These are phyloP conservation scores for Hirudo medicinalis DNA, from an alignment of 1,140 invertebrate genomes.

Conservation along the genomic window DNA sequence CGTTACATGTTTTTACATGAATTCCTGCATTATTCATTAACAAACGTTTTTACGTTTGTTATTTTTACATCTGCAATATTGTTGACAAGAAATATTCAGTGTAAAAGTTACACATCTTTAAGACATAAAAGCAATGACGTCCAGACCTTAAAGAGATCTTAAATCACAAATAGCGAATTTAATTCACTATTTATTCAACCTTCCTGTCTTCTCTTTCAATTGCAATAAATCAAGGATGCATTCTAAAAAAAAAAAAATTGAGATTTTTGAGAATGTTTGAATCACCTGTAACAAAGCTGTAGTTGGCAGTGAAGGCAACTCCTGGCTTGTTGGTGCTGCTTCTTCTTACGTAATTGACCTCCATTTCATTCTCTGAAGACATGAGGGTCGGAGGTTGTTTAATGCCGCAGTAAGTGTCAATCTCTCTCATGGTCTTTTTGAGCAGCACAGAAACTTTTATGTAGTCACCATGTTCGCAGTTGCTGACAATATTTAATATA, in stretches of 20 bases:
- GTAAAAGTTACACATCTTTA: too few relatives aligned
- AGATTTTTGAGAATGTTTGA: conserved; percentile 25
- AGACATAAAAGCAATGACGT: too few relatives aligned
- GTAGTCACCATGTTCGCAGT: conserved; percentile 62
- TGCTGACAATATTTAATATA: conserved; percentile 37
- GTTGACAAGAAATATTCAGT: too few relatives aligned
- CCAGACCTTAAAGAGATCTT: too few relatives aligned
- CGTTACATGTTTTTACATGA: too few relatives aligned
- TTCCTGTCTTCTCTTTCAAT: too few relatives aligned
- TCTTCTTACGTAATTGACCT: conserved; percentile 64
- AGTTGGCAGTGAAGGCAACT: conserved; percentile 69
- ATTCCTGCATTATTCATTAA: too few relatives aligned
- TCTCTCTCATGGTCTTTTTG: conserved; percentile 61
- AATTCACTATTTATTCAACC: too few relatives aligned
- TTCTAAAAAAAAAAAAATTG: background rate
- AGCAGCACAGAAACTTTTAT: conserved; percentile 62
- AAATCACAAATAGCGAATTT: too few relatives aligned
- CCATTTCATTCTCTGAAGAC: conserved; percentile 69
- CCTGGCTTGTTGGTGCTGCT: conserved; percentile 52
- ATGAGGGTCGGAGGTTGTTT: conserved; percentile 65
- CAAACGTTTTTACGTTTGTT: too few relatives aligned
- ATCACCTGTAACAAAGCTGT: conserved; percentile 70
- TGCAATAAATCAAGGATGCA: too few relatives aligned
- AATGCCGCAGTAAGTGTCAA: conserved; percentile 67
- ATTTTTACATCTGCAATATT: too few relatives aligned